Evolutionary conservation across 2,113 vertebrate genomes (phyloP), one percentile per base, ranked within the genome.

Genomic region (Tor tambroides): DNA sequence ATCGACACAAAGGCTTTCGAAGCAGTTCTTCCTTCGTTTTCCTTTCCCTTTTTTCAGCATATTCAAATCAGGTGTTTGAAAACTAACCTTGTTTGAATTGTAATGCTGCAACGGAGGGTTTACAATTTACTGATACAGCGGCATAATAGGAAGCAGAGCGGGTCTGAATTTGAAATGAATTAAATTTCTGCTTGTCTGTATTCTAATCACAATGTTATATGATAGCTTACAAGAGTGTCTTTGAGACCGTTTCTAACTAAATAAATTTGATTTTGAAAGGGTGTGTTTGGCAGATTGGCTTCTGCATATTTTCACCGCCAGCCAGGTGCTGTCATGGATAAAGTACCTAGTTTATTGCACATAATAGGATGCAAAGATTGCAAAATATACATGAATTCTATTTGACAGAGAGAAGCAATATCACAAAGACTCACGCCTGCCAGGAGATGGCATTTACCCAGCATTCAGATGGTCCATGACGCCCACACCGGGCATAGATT

Each of bases 31-130:
- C 80, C 91, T 89, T 80, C 61, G 67, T 77, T 72, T 87, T 87
- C 63, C 38, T 93, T 91, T 94, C 91, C 92, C 91, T 92, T 92
- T 93, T 93, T 94, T 93, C 93, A 93, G 93, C 92, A 93, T 95
- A 96, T 96, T 96, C 92, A 96, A 95, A 96, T 96, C 93, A 95
- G 94, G 90, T 93, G 94, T 96, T 95, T 94, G 95, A 95, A 95
- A 96, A 95, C 94, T 93, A 94, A 93, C 94, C 95, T 95, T 95
- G 95, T 95, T 95, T 95, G 95, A 95, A 96, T 95, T 95, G 95
- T 95, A 95, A 94, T 92, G 93, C 89, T 77, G 89, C 90, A 89
- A 92, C 89, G 92, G 90, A 76, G 91, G 89, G 92, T 95, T 95
- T 94, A 95, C 94, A 96, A 95, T 95, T 94, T 93, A 90, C 95